These are phyloP conservation scores for Lasioglossum vierecki DNA, from an alignment of 2,888 invertebrate species.

Conservation along the genomic window DNA sequence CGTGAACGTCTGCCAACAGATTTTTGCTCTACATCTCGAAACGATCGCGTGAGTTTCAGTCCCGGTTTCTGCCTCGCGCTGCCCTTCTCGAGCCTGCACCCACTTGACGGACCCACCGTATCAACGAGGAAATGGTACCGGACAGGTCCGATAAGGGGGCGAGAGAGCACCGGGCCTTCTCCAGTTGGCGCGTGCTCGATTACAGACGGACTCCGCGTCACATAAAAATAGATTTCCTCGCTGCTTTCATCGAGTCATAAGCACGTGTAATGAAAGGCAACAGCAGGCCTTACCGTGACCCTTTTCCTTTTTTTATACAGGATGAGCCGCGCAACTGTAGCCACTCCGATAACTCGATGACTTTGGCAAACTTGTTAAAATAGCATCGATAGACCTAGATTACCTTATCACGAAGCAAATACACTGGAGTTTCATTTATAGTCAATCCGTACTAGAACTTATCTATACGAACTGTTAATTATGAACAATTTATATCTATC, in stretches of 20 bases:
- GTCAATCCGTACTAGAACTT: not conserved
- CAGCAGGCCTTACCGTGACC: not conserved
- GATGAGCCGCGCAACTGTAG: not conserved
- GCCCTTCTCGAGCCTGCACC: not conserved
- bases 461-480: not conserved
- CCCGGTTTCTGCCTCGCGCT: not conserved
- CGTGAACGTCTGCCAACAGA: constrained; percentile 37
- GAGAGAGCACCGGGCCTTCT: constrained; percentile 17
- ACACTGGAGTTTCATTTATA: not conserved
- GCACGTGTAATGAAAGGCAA: constrained; percentile 39
- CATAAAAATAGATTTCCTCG: constrained; percentile 44
- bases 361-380: constrained; percentile 3
- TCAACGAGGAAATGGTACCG: not conserved
- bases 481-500: not conserved
- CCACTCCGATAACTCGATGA: not conserved
- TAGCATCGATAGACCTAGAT: not conserved
- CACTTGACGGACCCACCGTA: not conserved
- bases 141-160: constrained; percentile 20
- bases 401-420: not conserved
- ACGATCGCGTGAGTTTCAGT: constrained; percentile 14
- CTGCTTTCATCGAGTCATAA: constrained; percentile 28
- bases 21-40: constrained; percentile 36
- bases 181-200: constrained; percentile 40
- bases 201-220: constrained; percentile 21
- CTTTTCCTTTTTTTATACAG: constrained; percentile 7